Evolutionary conservation across 2,888 invertebrate species (phyloP).

Genomic region (Pseudoips prasinana): DNA sequence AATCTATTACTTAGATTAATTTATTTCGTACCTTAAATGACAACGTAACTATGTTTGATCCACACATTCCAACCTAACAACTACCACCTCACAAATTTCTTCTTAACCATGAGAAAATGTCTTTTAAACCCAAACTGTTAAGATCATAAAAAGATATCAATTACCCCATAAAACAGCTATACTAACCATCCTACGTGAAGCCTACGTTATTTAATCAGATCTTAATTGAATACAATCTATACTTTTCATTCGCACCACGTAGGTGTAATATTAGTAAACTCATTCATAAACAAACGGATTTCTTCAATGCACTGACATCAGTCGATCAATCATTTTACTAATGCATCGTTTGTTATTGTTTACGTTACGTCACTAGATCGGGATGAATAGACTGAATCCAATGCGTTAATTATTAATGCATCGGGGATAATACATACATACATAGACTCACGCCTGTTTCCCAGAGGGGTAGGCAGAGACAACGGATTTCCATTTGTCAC

Average conservation of each 20-base stretch:
- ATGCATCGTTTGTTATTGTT: slow-evolving; percentile 69
- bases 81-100: too few relatives aligned
- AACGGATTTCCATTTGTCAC: too few relatives aligned
- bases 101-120: too few relatives aligned
- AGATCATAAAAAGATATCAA: not conserved
- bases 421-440: too few relatives aligned
- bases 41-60: too few relatives aligned
- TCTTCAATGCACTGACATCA: slow-evolving; percentile 48
- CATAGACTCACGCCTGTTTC: too few relatives aligned
- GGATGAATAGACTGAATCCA: slow-evolving; percentile 8
- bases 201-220: not conserved
- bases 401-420: too few relatives aligned
- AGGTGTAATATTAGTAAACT: slow-evolving; percentile 6
- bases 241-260: not conserved
- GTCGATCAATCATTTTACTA: slow-evolving; percentile 60
- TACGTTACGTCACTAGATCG: slow-evolving; percentile 45
- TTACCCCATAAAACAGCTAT: too few relatives aligned
- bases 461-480: too few relatives aligned
- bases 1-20: too few relatives aligned
- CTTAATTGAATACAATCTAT: slow-evolving; percentile 2
- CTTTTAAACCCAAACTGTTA: not conserved
- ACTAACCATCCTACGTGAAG: not conserved
- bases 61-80: too few relatives aligned
- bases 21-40: too few relatives aligned
- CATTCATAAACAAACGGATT: slow-evolving; percentile 32